Conservation (phyloP, 1,140 invertebrate species). For the Aphaenogaster rudis region DNA sequence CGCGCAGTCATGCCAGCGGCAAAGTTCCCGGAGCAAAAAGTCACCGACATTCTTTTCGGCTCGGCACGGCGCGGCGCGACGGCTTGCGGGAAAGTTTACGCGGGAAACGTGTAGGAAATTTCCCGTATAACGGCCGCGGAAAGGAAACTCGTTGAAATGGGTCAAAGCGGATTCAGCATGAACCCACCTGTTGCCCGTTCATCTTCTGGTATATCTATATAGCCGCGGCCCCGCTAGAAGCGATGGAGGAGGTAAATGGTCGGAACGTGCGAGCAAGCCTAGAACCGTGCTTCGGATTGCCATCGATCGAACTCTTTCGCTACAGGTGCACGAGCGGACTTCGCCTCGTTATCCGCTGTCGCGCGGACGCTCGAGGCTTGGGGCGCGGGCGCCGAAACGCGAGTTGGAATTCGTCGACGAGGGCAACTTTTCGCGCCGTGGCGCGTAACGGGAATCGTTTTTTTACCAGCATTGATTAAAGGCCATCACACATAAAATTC, state of each 20-base stretch:
- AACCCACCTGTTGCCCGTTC: conserved; percentile 79
- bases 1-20: conserved; percentile 21
- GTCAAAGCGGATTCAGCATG: conserved; percentile 76
- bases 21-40: conserved; percentile 48
- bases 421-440: not conserved
- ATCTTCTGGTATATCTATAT: conserved; percentile 59
- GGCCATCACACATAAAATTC: too few relatives aligned
- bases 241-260: conserved; percentile 65
- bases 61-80: not conserved
- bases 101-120: conserved; percentile 72
- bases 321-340: conserved; percentile 55
- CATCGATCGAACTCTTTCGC: conserved; percentile 74
- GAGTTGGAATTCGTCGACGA: conserved; percentile 14
- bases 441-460: not conserved
- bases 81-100: conserved; percentile 64
- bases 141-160: conserved; percentile 75
- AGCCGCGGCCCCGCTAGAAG: conserved; percentile 8
- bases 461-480: not conserved
- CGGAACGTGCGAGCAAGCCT: conserved; percentile 56
- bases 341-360: conserved; percentile 54
- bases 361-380: conserved; percentile 31
- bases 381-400: conserved; percentile 18
- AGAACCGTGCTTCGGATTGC: conserved; percentile 66
- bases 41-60: not conserved
- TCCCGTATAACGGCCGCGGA: conserved; percentile 58